These are phyloP conservation scores for Chrysomallon squamiferum DNA, from an alignment of 1,140 invertebrate species.

Conservation along the genomic window DNA sequence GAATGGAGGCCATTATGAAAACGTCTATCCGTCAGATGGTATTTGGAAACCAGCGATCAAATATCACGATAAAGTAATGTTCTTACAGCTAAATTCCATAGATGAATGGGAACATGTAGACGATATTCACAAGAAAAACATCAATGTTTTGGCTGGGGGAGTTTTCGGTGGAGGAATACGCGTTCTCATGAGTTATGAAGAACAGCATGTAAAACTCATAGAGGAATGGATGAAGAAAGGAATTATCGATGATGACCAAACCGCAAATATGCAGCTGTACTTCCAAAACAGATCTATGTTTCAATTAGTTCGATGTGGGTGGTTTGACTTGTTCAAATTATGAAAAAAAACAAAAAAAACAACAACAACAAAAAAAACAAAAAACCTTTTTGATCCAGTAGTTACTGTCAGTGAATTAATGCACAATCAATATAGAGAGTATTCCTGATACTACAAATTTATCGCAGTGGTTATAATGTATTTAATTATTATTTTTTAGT, in stretches of 20 bases:
- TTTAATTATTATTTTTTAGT: too few species aligned
- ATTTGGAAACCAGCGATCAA: constrained; percentile 17
- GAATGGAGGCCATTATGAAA: constrained; percentile 13
- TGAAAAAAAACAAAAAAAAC: too few species aligned
- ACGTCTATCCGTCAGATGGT: constrained; percentile 9
- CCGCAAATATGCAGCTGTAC: constrained; percentile 11
- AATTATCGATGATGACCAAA: constrained; percentile 23
- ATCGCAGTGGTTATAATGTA: too few species aligned
- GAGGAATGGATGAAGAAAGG: constrained; percentile 10
- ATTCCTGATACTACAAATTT: too few species aligned
- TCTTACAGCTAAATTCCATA: constrained; percentile 5
- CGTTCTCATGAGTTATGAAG: neutral
- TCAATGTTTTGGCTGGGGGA: constrained; percentile 8
- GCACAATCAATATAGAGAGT: too few species aligned
- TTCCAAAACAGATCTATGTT: constrained; percentile 16
- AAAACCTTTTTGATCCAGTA: too few species aligned
- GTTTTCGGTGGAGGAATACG: constrained; percentile 11
- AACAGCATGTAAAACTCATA: constrained; percentile 11
- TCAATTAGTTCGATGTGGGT: constrained; percentile 9
- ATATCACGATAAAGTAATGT: constrained; percentile 10
- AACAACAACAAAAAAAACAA: too few species aligned
- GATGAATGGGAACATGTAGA: neutral
- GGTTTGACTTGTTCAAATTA: constrained; percentile 17
- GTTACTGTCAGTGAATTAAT: too few species aligned
- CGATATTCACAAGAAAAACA: constrained; percentile 14